Percentiles rank a stretch among this genome's conserved stretches.
Conservation (phyloP, 2,797 vertebrate genomes). For the Neoniphon sammara region DNA sequence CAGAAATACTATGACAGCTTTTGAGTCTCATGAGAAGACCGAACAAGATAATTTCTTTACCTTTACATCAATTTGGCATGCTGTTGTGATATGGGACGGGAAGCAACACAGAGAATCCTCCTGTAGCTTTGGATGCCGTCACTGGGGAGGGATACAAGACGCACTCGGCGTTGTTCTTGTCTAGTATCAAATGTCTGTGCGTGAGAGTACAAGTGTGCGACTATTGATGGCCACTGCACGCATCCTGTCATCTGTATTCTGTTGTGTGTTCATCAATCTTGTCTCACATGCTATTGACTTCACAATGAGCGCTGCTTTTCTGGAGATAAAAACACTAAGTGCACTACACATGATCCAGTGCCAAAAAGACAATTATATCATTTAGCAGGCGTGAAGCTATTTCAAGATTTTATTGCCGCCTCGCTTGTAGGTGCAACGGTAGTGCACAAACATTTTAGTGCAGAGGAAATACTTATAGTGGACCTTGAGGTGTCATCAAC, state of each 20-base stretch:
- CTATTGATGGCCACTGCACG: slow-evolving; percentile 30
- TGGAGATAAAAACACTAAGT: slow-evolving; percentile 10
- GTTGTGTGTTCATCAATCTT: slow-evolving; percentile 41
- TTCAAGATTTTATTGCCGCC: slow-evolving; percentile 23
- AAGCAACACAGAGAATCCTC: slow-evolving; percentile 25
- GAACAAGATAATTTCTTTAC: slow-evolving; percentile 69
- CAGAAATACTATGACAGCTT: slow-evolving; percentile 64
- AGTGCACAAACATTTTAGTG: slow-evolving; percentile 1
- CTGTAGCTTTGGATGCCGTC: slow-evolving; percentile 29
- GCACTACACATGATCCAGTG: background rate
- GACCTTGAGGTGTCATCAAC: slow-evolving; percentile 36
- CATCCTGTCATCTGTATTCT: background rate
- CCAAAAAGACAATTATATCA: slow-evolving; percentile 26
- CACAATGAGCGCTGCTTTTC: slow-evolving; percentile 20
- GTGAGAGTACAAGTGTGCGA: slow-evolving; percentile 36
- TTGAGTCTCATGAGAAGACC: slow-evolving; percentile 52
- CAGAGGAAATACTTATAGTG: slow-evolving; percentile 1
- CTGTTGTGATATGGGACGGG: slow-evolving; percentile 35
- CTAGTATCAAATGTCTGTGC: slow-evolving; percentile 44
- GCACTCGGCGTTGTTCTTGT: slow-evolving; percentile 43
- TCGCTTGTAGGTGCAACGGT: slow-evolving; percentile 7
- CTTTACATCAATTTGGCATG: slow-evolving; percentile 57
- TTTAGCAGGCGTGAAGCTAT: slow-evolving; percentile 38
- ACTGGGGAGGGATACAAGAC: slow-evolving; percentile 31
- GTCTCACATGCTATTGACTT: slow-evolving; percentile 33